These are phyloP conservation scores for Lethenteron camtschaticum DNA, from an alignment of 2,113 vertebrate species.

Conservation along the genomic window DNA sequence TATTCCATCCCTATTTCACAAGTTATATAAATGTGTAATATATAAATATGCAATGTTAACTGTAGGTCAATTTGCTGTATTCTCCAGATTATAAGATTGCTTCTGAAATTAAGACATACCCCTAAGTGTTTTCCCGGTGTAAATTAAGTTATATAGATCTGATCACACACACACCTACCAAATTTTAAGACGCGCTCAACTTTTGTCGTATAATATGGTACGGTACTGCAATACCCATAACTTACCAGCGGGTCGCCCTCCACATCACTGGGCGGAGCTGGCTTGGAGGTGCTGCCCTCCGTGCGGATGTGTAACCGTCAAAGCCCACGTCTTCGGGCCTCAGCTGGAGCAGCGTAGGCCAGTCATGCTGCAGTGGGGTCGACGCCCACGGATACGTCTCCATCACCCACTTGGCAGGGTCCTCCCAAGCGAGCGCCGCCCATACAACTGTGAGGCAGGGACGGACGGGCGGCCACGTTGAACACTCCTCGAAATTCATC, in stretches of 20 bases:
- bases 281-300: conserved; percentile 56
- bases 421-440: conserved; percentile 72
- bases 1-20: too few relatives aligned
- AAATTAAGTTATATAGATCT: too few relatives aligned
- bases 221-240: neutral
- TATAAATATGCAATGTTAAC: too few relatives aligned
- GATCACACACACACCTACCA: too few relatives aligned
- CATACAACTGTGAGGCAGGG: conserved; percentile 38
- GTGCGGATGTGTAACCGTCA: conserved; percentile 52
- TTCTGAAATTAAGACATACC: too few relatives aligned
- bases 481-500: neutral
- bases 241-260: conserved; percentile 89
- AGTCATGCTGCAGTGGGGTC: conserved; percentile 49
- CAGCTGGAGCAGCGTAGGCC: conserved; percentile 76
- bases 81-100: too few relatives aligned
- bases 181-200: too few relatives aligned
- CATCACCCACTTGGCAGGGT: conserved; percentile 84
- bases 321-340: conserved; percentile 87
- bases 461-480: neutral
- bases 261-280: conserved; percentile 42
- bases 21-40: too few relatives aligned
- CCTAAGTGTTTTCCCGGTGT: too few relatives aligned
- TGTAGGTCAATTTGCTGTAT: too few relatives aligned
- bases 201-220: too few relatives aligned
- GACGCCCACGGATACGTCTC: conserved; percentile 77